These are phyloP conservation scores for Piliocolobus tephrosceles DNA, from an alignment of 2,113 vertebrate genomes.

Conservation along the genomic window DNA sequence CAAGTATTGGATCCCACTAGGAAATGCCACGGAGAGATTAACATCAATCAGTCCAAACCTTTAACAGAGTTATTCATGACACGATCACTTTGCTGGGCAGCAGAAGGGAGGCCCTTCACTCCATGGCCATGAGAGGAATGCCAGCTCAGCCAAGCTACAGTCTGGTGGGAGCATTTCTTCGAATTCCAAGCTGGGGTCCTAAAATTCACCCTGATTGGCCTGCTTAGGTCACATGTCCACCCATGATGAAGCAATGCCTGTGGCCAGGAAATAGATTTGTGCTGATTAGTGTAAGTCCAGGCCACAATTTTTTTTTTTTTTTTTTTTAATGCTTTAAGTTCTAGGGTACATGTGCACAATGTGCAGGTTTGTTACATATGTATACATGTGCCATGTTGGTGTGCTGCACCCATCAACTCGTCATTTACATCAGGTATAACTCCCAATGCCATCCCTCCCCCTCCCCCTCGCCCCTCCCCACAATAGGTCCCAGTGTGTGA, in stretches of 20 bases:
- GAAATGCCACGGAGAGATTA: background rate
- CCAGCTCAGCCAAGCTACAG: background rate
- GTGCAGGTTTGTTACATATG: no score
- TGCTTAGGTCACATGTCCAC: background rate
- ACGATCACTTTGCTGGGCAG: background rate
- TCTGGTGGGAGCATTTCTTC: background rate
- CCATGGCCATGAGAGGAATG: background rate
- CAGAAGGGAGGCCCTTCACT: background rate
- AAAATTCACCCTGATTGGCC: background rate
- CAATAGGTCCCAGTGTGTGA: no score
- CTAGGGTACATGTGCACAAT: no score
- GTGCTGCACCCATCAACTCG: no score
- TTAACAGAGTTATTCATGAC: background rate
- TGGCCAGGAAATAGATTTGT: background rate
- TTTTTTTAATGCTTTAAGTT: no score
- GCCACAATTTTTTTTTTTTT: background rate
- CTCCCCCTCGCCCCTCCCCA: fast-evolving
- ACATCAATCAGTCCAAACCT: background rate
- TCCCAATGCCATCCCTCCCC: no score
- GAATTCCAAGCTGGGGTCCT: background rate
- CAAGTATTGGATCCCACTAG: background rate
- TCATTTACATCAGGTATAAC: no score
- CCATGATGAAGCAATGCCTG: background rate
- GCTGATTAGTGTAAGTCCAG: background rate
- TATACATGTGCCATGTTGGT: no score